Base-by-base conservation (phyloP, 2,888 invertebrate species). In the Mermis nigrescens region DNA sequence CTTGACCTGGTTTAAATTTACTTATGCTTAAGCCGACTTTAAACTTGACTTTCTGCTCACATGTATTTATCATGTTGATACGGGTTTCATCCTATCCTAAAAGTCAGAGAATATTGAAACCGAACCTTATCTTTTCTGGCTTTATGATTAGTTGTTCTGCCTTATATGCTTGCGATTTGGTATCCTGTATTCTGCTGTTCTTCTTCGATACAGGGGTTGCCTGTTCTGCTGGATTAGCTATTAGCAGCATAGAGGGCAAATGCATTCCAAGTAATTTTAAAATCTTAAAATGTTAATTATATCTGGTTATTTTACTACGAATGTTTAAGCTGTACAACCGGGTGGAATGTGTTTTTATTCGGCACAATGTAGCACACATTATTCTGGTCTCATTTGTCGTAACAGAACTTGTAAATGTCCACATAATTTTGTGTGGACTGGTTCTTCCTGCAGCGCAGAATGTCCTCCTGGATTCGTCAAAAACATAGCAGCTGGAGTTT, bases 281-380 rank as follows among this genome's bases (percentile, higher is more conserved):
- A n/a, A n/a, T n/a, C n/a, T n/a, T n/a, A n/a, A n/a, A n/a, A n/a
- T n/a, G n/a, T n/a, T n/a, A 58, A 57, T 3, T 15, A 24, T 3
- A 26, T 22, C 2, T 26, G 27, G 38, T 15, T 15, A 53, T 60
- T 60, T 53, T 48, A 31, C 45, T 45, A 51, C 2, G 29, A 46
- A 28, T 31, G 12, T 57, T 62, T 67, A 57, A 69, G 71, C 69
- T 22, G 68, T 68, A 2, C 65, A 68, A 62, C 70, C 72, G 1
- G 71, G 71, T 12, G 66, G 65, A 55, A 63, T 64, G 31, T 71
- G 71, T 59, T 61, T 67, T 19, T 71, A 72, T 58, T 67, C 70
- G 2, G 66, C 67, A 0, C 71, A 71, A 60, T 71, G 71, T 45
- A 70, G 70, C 55, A 68, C 69, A 2, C 60, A 66, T 19, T 59